Evolutionary conservation across 2,797 vertebrate genomes (phyloP), one percentile per base, ranked within the genome.

Genomic region (Austrolebias charrua): DNA sequence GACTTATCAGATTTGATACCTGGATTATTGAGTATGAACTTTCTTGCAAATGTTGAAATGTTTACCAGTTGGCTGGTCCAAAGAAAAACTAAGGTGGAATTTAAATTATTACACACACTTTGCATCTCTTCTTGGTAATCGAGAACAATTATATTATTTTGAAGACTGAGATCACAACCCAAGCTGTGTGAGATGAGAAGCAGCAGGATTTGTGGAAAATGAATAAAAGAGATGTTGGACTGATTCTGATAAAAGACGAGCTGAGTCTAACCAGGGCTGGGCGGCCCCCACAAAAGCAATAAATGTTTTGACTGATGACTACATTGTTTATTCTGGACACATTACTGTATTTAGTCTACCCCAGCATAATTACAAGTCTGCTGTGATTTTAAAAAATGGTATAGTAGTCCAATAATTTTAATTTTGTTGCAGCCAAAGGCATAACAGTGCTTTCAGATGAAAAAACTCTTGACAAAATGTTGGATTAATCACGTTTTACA

Each of bases 251-350:
- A 43, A 57, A 19, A 69, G 49, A 69, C 55, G 65, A 55, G 59
- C 55, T 66, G 48, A 71, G 12, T 69, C 56, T 48, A 71, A 60
- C 69, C 38, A 40, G 58, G 31, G 50, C 56, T 60, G 31, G 20
- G 31, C 16, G 38, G 77, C 69, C 75, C 79, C 42, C 73, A 80
- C 66, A 75, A 88, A 89, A 87, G 86, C 82, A 90, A 88, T 85
- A 86, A 74, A 79, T 71, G 69, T 58, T 76, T 47, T 81, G 63
- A 75, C 54, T 65, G 43, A 74, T 63, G 62, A 69, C 71, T 48
- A 35, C 57, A 57, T 46, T 79, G 62, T 80, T 69, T 73, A 54
- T 64, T 46, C 49, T 70, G 75, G 69, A 78, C 66, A 71, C 57
- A 60, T 72, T 49, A 71, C 57, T 81, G 70, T 76, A 71, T 70